These are phyloP conservation scores for Norana najaformis DNA, from an alignment of 2,888 invertebrate species.

Conservation along the genomic window DNA sequence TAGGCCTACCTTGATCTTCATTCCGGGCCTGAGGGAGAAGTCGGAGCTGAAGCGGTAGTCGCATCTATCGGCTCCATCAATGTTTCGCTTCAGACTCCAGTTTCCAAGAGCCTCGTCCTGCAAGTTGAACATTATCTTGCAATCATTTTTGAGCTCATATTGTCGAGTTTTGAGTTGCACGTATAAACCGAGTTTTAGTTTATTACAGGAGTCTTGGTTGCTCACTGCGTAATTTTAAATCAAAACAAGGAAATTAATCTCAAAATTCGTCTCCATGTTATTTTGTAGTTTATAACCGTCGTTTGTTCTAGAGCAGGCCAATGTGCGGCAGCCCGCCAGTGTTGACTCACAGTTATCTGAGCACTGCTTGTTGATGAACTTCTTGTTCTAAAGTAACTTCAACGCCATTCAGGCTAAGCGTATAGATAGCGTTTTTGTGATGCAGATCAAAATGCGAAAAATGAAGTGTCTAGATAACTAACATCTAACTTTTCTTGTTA, in stretches of 20 bases:
- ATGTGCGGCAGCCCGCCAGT: too few species aligned
- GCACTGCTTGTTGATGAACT: too few species aligned
- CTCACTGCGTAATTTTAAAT: not conserved
- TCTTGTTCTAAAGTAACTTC: too few species aligned
- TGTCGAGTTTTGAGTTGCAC: not conserved
- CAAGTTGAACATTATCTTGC: not conserved
- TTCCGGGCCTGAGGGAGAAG: slow-evolving; percentile 35
- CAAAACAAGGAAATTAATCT: not conserved
- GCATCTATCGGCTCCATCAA: slow-evolving; percentile 37
- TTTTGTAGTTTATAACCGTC: too few species aligned
- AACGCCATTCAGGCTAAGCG: too few species aligned
- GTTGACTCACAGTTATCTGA: too few species aligned
- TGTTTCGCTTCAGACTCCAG: slow-evolving; percentile 37
- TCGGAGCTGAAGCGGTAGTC: slow-evolving; percentile 29
- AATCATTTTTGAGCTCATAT: not conserved
- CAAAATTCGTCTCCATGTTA: not conserved
- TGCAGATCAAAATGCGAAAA: too few species aligned
- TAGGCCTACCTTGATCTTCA: slow-evolving; percentile 39
- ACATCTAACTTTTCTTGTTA: too few species aligned
- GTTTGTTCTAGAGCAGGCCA: too few species aligned
- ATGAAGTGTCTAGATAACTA: too few species aligned
- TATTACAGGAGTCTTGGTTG: not conserved
- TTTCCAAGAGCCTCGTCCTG: slow-evolving; percentile 40
- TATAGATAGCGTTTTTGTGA: too few species aligned
- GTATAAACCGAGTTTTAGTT: not conserved